Evolutionary conservation across 2,888 invertebrate species (phyloP).

Genomic region (Drosophila bunnanda): DNA sequence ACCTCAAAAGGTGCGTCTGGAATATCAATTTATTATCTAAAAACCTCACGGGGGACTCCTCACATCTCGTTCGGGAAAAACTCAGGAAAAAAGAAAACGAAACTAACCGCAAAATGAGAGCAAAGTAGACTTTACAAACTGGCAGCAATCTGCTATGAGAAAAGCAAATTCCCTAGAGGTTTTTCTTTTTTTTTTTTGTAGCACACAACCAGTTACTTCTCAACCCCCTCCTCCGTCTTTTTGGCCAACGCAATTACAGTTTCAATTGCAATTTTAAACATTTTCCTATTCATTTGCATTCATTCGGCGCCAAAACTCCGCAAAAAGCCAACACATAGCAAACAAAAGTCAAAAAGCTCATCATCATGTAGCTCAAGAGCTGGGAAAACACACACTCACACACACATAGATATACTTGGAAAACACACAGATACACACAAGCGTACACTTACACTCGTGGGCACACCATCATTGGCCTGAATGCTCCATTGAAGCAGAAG

Average conservation of each 20-base stretch:
- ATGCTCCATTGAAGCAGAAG: conserved; percentile 59
- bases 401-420: neutral
- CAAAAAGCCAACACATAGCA: conserved; percentile 41
- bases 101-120: conserved; percentile 45
- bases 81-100: neutral
- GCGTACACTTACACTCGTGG: neutral
- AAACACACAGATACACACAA: conserved; percentile 8
- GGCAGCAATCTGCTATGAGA: conserved; percentile 24
- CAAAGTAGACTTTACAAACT: conserved; percentile 12
- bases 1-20: conserved; percentile 32
- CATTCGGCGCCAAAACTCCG: conserved; percentile 30
- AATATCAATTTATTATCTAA: conserved; percentile 54
- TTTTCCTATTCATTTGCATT: conserved; percentile 59
- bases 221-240: neutral
- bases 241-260: conserved; percentile 59
- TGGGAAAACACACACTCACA: conserved; percentile 8
- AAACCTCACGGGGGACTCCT: conserved; percentile 24
- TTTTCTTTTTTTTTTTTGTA: too few relatives aligned
- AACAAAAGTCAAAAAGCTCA: conserved; percentile 51
- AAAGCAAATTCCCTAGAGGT: conserved; percentile 23
- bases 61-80: neutral
- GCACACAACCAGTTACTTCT: neutral
- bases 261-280: conserved; percentile 58
- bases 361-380: conserved; percentile 31
- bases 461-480: conserved; percentile 19